phyloP scores from a whole-genome alignment of 1,140 invertebrate species.

The Scaptodrosophila lebanonensis region DNA sequence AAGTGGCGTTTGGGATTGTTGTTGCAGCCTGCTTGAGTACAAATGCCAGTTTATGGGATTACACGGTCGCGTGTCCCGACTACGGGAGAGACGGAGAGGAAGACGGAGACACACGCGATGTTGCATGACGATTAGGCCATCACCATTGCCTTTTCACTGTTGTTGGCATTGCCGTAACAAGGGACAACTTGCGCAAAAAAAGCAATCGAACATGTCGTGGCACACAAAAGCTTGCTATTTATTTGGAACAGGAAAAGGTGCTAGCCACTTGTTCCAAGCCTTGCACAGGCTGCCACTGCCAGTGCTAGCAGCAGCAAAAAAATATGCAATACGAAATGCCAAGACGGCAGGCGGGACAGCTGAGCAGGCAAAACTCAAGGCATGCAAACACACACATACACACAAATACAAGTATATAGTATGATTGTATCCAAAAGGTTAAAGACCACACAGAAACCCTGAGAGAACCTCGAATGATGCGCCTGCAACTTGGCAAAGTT shows the following conservation, averaged over 20 bases:
- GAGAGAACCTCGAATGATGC: too few species aligned
- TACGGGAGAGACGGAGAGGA: slow-evolving; percentile 37
- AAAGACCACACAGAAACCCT: slow-evolving; percentile 71
- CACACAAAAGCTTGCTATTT: slow-evolving; percentile 44
- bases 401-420: not conserved
- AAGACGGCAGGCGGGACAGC: slow-evolving; percentile 62
- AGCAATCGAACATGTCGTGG: slow-evolving; percentile 57
- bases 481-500: slow-evolving; percentile 58
- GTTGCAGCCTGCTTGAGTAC: slow-evolving; percentile 34
- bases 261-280: slow-evolving; percentile 72
- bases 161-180: slow-evolving; percentile 27
- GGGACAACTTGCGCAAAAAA: slow-evolving; percentile 13
- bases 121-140: slow-evolving; percentile 50
- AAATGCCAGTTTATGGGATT: slow-evolving; percentile 56
- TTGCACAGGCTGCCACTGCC: slow-evolving; percentile 70
- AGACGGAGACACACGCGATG: slow-evolving; percentile 45
- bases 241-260: slow-evolving; percentile 64
- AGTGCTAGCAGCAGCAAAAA: slow-evolving; percentile 60
- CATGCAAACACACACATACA: slow-evolving; percentile 4
- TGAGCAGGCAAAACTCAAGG: slow-evolving; percentile 47
- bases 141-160: too few species aligned
- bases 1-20: not conserved
- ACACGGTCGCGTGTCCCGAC: slow-evolving; percentile 58
- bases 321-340: slow-evolving; percentile 64
- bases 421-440: slow-evolving; percentile 50